Base-by-base conservation (phyloP, 2,113 vertebrate species). In the Melierax canorus region DNA sequence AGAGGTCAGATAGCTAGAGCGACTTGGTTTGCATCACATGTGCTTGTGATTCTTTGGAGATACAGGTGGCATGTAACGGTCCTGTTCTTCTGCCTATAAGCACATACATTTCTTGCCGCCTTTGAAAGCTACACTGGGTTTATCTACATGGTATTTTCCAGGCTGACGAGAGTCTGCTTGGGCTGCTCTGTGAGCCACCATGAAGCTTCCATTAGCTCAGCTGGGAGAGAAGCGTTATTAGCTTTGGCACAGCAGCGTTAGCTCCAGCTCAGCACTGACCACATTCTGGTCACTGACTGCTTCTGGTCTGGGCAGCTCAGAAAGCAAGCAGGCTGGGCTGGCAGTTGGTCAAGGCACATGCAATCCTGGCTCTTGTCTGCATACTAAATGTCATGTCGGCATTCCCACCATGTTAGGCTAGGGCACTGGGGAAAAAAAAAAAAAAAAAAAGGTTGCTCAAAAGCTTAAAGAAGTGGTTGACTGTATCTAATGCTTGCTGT, bases 321-420 rank as follows among this genome's bases (percentile, higher is more conserved):
- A 71, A 24, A 82, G 51, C 56, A 63, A 91, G 80, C 8, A 79
- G 74, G 41, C 84, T 89, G 74, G 59, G 53, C 96, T 96, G 91
- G 90, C 81, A 81, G 69, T 60, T 85, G 92, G 21, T 90, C 96
- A 96, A 96, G 84, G 91, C 90, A 96, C 92, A 94, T 85, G 92
- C 85, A 96, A 82, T 88, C 58, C 87, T 91, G 84, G 94, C 80
- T 68, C 66, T 81, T 75, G 73, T 69, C 73, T 91, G 45, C 48
- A 56, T 36, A 29, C 36, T 58, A n/a, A 88, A 60, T 66, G 86
- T 58, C 82, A 50, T 86, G 75, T 66, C 1, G 6, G 75, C 79
- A 71, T 94, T 96, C 86, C 86, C 93, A 89, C 60, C 80, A 41
- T 74, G 63, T 55, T 74, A 45, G 68, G 24, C 17, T 62, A 77